Percentiles rank a stretch among this genome's conserved stretches.
phyloP scores from a whole-genome alignment of 1,140 invertebrate genomes.

The Stegodyphus dumicola region DNA sequence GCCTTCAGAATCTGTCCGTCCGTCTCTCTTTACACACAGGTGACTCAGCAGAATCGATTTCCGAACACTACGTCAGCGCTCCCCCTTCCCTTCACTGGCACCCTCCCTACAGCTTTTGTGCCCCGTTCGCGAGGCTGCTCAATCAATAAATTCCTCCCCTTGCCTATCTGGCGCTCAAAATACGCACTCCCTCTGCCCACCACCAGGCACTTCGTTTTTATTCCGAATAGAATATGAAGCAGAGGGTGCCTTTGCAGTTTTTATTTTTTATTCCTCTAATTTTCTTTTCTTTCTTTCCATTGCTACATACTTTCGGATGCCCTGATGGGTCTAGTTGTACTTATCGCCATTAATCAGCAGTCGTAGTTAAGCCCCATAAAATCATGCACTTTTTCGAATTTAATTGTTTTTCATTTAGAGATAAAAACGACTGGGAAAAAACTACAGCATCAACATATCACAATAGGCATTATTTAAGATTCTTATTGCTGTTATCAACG shows the following conservation, averaged over 20 bases:
- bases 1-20: conserved; percentile 39
- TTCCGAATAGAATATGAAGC: conserved; percentile 51
- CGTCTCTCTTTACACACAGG: conserved; percentile 52
- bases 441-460: too few species aligned
- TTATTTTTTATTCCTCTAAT: too few species aligned
- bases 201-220: conserved; percentile 4
- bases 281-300: neutral
- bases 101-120: too few species aligned
- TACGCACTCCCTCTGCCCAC: conserved; percentile 2
- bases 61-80: conserved; percentile 47
- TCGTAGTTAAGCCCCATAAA: too few species aligned
- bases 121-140: conserved; percentile 2
- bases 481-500: too few species aligned
- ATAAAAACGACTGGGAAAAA: too few species aligned
- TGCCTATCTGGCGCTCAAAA: conserved; percentile 39
- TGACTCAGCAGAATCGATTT: conserved; percentile 57
- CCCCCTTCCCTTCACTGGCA: neutral
- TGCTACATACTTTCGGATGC: neutral
- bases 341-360: too few species aligned
- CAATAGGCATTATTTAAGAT: too few species aligned
- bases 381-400: too few species aligned
- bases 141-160: conserved; percentile 53
- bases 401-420: too few species aligned
- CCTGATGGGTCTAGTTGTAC: too few species aligned
- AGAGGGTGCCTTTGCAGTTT: neutral